Evolutionary conservation across 2,113 vertebrate species (phyloP), one percentile per base, ranked within the genome.

Genomic region (Myrmecophaga tridactyla): DNA sequence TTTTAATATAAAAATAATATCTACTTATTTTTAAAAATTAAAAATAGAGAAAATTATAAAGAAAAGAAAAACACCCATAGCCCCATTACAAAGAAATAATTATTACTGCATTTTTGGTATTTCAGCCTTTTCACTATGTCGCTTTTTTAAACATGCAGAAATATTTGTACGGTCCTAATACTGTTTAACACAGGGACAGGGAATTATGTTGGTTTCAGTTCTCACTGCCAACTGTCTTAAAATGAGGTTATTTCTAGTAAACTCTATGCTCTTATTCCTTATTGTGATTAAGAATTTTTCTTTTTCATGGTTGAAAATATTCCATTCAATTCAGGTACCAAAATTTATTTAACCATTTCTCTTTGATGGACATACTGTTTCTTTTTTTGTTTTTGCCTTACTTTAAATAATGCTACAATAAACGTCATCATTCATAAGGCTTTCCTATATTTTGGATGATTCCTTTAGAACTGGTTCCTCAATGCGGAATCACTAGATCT

Each of bases 1-100:
- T 90, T n/a, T 18, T 86, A 67, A 60, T 90, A 69, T 93, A 89
- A 90, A 93, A 53, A 92, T 53, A 72, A 43, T 14, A 78, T 46
- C 43, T 31, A 17, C 8, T 83, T 82, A 20, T 53, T 56, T 56
- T 56, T n/a, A 76, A 88, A 83, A 69, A 41, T 1, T 2, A 2
- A 77, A 83, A 92, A 48, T n/a, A 70, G 65, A 78, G 34, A 82
- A 48, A 48, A 81, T n/a, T 62, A 87, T 53, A 48, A 60, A 65
- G 60, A 88, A 51, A 17, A 67, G 60, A 34, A 67, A 87, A 70
- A 36, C 23, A 41, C 34, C 56, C 56, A 65, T 7, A 18, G 27
- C 56, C 34, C 43, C 21, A 18, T 25, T 51, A 72, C 41, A 43
- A 6, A 41, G 51, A 70, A 90, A 58, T 60, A 84, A 83, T 29